phyloP scores from a whole-genome alignment of 2,888 invertebrate species.

The Chalcosyrphus nemorum region DNA sequence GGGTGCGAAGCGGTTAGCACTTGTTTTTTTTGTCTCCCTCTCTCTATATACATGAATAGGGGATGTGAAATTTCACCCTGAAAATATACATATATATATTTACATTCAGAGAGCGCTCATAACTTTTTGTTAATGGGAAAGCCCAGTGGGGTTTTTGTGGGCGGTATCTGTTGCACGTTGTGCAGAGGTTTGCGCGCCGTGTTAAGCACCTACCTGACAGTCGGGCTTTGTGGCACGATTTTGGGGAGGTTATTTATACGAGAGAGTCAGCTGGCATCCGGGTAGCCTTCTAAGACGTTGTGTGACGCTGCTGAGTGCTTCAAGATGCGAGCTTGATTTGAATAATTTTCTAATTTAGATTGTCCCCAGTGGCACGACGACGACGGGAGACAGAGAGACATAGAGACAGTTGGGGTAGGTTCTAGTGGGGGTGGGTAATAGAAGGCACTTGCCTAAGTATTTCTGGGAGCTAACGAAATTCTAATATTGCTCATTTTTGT shows the following conservation, averaged over 20 bases:
- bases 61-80: slow-evolving; percentile 22
- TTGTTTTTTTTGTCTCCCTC: not conserved
- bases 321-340: slow-evolving; percentile 31
- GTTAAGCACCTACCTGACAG: slow-evolving; percentile 61
- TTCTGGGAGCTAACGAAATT: slow-evolving; percentile 1
- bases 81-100: too few species aligned
- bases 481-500: slow-evolving; percentile 10
- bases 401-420: not conserved
- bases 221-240: slow-evolving; percentile 17
- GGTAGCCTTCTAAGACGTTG: not conserved
- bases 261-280: not conserved
- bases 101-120: slow-evolving; percentile 51
- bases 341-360: slow-evolving; percentile 66
- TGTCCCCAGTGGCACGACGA: not conserved
- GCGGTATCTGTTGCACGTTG: slow-evolving; percentile 57
- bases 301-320: slow-evolving; percentile 13
- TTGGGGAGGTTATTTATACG: slow-evolving; percentile 39
- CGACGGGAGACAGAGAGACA: not conserved
- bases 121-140: slow-evolving; percentile 33
- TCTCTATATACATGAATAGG: not conserved
- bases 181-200: not conserved
- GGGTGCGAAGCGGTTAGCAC: slow-evolving; percentile 37
- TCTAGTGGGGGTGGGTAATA: not conserved
- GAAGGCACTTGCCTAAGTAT: not conserved
- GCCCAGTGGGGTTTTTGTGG: not conserved